These are phyloP conservation scores for Argynnis bischoffii DNA, from an alignment of 2,888 invertebrate species.

Conservation along the genomic window DNA sequence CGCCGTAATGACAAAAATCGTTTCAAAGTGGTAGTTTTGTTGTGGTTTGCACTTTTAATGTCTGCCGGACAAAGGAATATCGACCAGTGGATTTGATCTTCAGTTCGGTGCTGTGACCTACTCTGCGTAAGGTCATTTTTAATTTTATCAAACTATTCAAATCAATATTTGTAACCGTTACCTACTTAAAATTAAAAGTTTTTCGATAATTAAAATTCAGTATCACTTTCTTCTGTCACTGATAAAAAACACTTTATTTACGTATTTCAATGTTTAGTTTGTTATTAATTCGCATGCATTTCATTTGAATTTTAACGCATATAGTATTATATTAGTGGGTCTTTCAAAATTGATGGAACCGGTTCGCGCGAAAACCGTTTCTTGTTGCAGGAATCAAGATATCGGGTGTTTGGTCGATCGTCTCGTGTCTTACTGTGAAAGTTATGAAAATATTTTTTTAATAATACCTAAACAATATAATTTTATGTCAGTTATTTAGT, in stretches of 20 bases:
- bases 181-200: neutral
- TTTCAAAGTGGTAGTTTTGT: conserved; percentile 23
- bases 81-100: neutral
- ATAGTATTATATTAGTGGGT: conserved; percentile 4
- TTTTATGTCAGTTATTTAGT: neutral
- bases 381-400: conserved; percentile 16
- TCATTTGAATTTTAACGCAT: conserved; percentile 4
- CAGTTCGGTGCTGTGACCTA: neutral
- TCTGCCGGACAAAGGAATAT: neutral
- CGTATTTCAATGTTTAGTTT: neutral
- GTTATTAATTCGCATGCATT: conserved; percentile 15
- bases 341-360: conserved; percentile 18
- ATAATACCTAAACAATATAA: neutral
- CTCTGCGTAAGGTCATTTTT: neutral
- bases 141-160: neutral
- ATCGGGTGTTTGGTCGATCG: conserved; percentile 13
- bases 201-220: neutral
- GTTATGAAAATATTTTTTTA: conserved; percentile 1
- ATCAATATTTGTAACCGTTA: neutral
- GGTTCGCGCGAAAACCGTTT: conserved; percentile 28
- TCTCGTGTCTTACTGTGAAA: conserved; percentile 3
- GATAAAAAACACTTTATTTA: neutral
- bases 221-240: conserved; percentile 5
- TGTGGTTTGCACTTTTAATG: conserved; percentile 14
- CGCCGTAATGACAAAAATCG: conserved; percentile 24